Evolutionary conservation across 1,140 invertebrate species (phyloP).

Genomic region (Lamellibrachia luymesi): DNA sequence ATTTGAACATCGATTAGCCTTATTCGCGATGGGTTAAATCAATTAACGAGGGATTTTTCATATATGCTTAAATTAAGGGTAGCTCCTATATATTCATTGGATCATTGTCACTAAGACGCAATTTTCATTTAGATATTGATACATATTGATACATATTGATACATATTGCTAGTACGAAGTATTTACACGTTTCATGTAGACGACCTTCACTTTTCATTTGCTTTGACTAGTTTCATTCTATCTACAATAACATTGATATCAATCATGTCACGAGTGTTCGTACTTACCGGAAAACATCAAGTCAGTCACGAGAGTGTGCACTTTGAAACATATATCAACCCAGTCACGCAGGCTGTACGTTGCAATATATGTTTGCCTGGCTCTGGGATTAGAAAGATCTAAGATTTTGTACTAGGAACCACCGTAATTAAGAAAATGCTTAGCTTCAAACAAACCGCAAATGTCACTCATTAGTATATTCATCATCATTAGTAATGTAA

Average conservation of each 20-base stretch:
- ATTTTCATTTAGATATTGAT: not conserved
- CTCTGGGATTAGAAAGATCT: not conserved
- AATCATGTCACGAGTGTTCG: not conserved
- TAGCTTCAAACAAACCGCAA: not conserved
- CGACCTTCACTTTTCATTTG: not conserved
- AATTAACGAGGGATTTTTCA: too few species aligned
- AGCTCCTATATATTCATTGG: not conserved
- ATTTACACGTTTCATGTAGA: not conserved
- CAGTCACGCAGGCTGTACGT: not conserved
- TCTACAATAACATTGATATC: not conserved
- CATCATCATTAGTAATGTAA: not conserved
- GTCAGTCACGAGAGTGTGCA: not conserved
- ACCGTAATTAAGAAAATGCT: not conserved
- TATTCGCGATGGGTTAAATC: too few species aligned
- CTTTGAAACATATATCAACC: not conserved
- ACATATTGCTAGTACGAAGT: not conserved
- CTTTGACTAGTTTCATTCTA: not conserved
- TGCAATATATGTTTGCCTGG: not conserved
- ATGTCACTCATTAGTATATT: not conserved
- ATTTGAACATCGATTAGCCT: too few species aligned
- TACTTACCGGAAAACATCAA: not conserved
- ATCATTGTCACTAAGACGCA: not conserved
- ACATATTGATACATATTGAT: not conserved
- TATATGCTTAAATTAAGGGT: not conserved
- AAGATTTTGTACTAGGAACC: not conserved